Evolutionary conservation across 2,888 invertebrate species (phyloP).

Genomic region (Sinelater perroti): DNA sequence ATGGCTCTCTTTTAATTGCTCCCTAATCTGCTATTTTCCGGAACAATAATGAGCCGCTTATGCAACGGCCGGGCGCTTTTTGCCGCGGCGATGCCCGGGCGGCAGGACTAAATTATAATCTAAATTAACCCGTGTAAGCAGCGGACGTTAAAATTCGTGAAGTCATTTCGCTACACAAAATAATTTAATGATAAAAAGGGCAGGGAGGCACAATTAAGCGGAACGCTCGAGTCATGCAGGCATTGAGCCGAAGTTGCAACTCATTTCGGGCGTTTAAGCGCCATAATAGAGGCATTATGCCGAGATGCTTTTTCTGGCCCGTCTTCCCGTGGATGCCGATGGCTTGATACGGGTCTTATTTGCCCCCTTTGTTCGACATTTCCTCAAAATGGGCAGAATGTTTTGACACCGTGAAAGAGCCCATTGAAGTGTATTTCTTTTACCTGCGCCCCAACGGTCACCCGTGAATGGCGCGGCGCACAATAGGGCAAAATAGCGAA

Average conservation of each 20-base stretch:
- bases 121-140: constrained; percentile 30
- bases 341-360: constrained; percentile 34
- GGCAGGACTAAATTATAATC: constrained; percentile 20
- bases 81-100: constrained; percentile 1
- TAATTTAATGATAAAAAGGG: constrained; percentile 29
- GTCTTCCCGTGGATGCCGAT: constrained; percentile 24
- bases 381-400: constrained; percentile 32
- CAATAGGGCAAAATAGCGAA: neutral
- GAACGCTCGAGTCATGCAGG: constrained; percentile 41
- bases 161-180: constrained; percentile 30
- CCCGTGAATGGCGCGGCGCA: neutral
- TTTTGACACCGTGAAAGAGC: constrained; percentile 31
- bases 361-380: constrained; percentile 28
- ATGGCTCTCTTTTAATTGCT: constrained; percentile 7
- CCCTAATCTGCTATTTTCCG: constrained; percentile 18
- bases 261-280: constrained; percentile 39
- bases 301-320: constrained; percentile 30
- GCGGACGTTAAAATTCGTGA: constrained; percentile 30
- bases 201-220: constrained; percentile 37
- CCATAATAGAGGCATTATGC: constrained; percentile 38
- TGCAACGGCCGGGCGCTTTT: constrained; percentile 1
- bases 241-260: constrained; percentile 41
- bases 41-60: constrained; percentile 7
- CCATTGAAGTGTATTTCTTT: constrained; percentile 21
- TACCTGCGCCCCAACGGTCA: too few species aligned